A percentile compares a stretch with the other conserved stretches of the same genome.
Conservation (phyloP, 2,797 vertebrate species). For the Lophotriccus pileatus region DNA sequence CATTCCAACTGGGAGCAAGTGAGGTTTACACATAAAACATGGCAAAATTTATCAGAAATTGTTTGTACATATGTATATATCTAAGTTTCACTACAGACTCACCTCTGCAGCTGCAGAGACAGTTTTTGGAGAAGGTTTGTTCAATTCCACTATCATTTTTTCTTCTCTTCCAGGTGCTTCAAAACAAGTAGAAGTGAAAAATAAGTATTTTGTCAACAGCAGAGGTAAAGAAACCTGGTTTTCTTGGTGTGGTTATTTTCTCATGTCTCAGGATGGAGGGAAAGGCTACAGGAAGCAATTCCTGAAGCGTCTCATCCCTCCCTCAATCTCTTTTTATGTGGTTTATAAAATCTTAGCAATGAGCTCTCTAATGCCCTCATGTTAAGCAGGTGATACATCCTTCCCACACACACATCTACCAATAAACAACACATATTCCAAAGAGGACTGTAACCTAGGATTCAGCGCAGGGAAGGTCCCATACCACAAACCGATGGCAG, state of each 20-base stretch:
- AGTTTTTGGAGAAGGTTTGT: constrained; percentile 34
- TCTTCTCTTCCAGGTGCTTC: constrained; percentile 69
- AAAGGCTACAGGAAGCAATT: background rate
- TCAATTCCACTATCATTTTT: constrained; percentile 59
- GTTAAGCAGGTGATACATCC: fast-evolving
- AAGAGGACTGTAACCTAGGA: background rate
- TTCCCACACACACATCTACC: background rate
- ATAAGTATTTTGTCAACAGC: background rate
- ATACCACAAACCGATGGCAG: background rate
- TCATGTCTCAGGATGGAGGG: background rate
- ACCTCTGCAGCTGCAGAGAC: constrained; percentile 50
- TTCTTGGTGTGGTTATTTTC: background rate
- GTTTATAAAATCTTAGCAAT: fast-evolving
- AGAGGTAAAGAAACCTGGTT: background rate
- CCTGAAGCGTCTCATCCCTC: background rate
- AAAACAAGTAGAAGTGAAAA: background rate
- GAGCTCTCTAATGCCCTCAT: background rate
- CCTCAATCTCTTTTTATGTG: background rate
- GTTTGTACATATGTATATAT: fast-evolving
- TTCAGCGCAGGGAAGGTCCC: background rate
- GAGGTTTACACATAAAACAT: background rate
- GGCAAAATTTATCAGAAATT: background rate
- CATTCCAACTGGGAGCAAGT: background rate
- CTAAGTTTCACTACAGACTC: background rate
- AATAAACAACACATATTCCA: background rate